A percentile compares a stretch with the other conserved stretches of the same genome.
Conservation (phyloP, 2,797 vertebrate species). For the Coracias cyanogaster region DNA sequence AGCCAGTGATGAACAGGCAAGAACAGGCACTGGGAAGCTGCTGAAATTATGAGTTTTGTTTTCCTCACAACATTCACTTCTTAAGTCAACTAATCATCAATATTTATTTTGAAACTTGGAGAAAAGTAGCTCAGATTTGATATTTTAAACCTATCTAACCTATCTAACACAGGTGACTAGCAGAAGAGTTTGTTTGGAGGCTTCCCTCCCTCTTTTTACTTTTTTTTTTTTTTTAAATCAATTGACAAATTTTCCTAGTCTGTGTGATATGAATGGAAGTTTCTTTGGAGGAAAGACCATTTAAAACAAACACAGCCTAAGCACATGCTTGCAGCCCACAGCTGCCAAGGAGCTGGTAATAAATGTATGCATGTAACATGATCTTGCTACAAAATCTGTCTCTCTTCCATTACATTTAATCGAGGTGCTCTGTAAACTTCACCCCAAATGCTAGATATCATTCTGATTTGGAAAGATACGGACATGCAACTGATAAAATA, state of each 20-base stretch:
- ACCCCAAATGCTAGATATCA: accelerated
- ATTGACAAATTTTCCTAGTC: neutral
- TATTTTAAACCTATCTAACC: neutral
- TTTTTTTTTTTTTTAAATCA: neutral
- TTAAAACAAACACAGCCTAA: neutral
- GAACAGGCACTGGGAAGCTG: neutral
- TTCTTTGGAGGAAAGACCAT: neutral
- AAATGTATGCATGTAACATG: neutral
- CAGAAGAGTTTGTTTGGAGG: neutral
- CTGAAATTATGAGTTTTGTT: neutral
- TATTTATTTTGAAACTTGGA: neutral
- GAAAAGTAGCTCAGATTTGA: neutral
- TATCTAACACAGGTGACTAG: neutral
- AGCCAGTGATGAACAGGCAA: neutral
- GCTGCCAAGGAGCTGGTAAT: neutral
- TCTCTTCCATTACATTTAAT: neutral
- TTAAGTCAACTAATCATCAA: neutral
- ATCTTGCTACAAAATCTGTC: neutral
- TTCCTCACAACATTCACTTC: neutral
- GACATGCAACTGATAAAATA: neutral
- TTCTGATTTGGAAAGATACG: neutral
- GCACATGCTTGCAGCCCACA: neutral
- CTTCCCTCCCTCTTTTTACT: accelerated
- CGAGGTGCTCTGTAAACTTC: neutral
- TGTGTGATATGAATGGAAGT: neutral